These are phyloP conservation scores for Hemichromis elongatus DNA, from an alignment of 2,113 vertebrate genomes.

Conservation along the genomic window DNA sequence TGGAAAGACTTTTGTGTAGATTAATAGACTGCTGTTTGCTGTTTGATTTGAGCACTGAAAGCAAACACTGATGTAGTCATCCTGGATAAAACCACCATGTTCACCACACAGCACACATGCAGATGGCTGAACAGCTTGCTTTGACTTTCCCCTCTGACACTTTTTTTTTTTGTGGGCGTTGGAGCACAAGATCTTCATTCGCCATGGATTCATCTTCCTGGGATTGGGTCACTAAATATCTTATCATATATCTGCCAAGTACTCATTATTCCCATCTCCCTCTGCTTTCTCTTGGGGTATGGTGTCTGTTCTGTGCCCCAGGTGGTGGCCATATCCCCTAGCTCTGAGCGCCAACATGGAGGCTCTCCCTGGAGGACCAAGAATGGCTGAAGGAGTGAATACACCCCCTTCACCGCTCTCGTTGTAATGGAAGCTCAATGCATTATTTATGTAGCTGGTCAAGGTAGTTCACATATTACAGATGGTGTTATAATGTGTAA, in stretches of 20 bases:
- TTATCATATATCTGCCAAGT: slow-evolving; percentile 30
- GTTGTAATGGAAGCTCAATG: slow-evolving; percentile 37
- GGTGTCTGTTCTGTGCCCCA: slow-evolving; percentile 33
- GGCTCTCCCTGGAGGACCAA: slow-evolving; percentile 39
- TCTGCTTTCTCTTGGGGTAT: background rate
- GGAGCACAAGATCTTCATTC: slow-evolving; percentile 5
- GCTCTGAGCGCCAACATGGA: slow-evolving; percentile 4
- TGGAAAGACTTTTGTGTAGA: background rate
- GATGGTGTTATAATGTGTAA: background rate
- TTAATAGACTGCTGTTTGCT: background rate
- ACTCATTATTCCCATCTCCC: background rate
- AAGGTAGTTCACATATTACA: slow-evolving; percentile 13
- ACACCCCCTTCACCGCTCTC: background rate
- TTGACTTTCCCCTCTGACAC: slow-evolving; percentile 44
- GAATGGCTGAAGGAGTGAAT: slow-evolving; percentile 37
- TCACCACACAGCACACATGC: slow-evolving; percentile 1
- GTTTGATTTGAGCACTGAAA: slow-evolving; percentile 10
- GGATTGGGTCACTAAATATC: slow-evolving; percentile 24
- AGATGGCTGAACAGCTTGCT: slow-evolving; percentile 66
- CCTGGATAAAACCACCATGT: background rate
- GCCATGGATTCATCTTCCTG: background rate
- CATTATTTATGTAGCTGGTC: slow-evolving; percentile 61
- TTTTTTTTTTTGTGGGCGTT: slow-evolving; percentile 14
- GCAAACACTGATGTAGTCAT: slow-evolving; percentile 14
- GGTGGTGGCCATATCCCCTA: slow-evolving; percentile 40